These are phyloP conservation scores for Archips xylosteana DNA, from an alignment of 2,888 invertebrate species.

Conservation along the genomic window DNA sequence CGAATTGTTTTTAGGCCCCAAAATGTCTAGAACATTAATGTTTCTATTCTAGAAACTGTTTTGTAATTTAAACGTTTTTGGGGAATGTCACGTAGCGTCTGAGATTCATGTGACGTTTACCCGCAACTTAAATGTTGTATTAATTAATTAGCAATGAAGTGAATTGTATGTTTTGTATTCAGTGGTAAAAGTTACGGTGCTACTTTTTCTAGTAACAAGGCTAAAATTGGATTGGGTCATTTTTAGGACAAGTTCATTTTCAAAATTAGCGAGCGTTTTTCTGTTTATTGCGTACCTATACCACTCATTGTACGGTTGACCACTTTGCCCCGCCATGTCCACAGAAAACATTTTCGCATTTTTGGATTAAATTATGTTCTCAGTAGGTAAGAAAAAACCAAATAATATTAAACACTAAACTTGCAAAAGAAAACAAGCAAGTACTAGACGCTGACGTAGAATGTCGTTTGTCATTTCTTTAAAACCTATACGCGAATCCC, in stretches of 20 bases:
- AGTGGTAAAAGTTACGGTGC: not conserved
- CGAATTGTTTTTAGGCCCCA: constrained; percentile 27
- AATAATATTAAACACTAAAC: not conserved
- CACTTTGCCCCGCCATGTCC: too few species aligned
- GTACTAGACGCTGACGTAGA: not conserved
- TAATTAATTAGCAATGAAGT: not conserved
- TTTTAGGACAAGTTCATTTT: too few species aligned
- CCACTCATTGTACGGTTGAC: too few species aligned
- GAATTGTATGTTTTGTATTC: not conserved
- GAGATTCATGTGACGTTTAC: not conserved
- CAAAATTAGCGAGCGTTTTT: too few species aligned
- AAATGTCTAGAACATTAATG: constrained; percentile 33
- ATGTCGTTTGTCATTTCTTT: not conserved
- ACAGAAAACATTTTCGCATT: too few species aligned
- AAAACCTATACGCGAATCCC: not conserved
- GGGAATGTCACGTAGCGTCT: not conserved
- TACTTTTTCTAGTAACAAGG: not conserved
- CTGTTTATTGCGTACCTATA: too few species aligned
- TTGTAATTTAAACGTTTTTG: constrained; percentile 12
- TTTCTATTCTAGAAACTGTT: constrained; percentile 18
- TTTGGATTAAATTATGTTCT: too few species aligned
- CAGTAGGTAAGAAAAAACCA: not conserved
- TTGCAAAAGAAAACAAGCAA: not conserved
- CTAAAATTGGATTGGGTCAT: not conserved
- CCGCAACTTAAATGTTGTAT: not conserved